Conservation (phyloP, 2,797 vertebrate genomes). For the Coregonus suidteri region DNA sequence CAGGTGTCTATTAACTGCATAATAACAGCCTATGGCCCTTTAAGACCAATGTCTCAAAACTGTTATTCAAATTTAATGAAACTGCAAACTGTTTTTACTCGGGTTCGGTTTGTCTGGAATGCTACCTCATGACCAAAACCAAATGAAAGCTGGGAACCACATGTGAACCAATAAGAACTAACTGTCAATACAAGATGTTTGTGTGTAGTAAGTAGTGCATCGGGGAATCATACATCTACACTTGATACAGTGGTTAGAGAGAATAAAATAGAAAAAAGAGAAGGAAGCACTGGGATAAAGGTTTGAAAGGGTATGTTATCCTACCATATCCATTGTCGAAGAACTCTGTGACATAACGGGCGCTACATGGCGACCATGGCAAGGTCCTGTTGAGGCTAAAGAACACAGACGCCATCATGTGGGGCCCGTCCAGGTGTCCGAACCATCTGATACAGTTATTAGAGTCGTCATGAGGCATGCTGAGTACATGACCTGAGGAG, state of each 20-base stretch:
- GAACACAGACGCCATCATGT: slow-evolving; percentile 85
- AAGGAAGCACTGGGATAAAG: background rate
- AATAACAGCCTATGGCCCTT: slow-evolving; percentile 31
- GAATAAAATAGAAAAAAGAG: background rate
- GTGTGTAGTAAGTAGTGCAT: background rate
- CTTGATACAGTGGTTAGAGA: background rate
- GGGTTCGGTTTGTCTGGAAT: slow-evolving; percentile 20
- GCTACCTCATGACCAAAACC: slow-evolving; percentile 25
- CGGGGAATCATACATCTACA: background rate
- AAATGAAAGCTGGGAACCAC: slow-evolving; percentile 35
- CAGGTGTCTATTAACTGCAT: slow-evolving; percentile 36
- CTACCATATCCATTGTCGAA: slow-evolving; percentile 84
- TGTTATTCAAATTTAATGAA: slow-evolving; percentile 27
- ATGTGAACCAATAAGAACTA: slow-evolving; percentile 29
- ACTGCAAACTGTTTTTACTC: background rate
- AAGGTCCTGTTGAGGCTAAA: slow-evolving; percentile 79
- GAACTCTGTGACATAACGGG: slow-evolving; percentile 84
- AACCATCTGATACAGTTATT: slow-evolving; percentile 81
- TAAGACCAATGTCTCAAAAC: slow-evolving; percentile 32
- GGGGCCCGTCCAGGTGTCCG: slow-evolving; percentile 73
- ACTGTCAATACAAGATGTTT: slow-evolving; percentile 32
- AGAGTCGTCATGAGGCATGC: slow-evolving; percentile 87
- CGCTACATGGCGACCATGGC: slow-evolving; percentile 87
- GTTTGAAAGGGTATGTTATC: slow-evolving; percentile 10
- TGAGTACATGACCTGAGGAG: slow-evolving; percentile 81